Evolutionary conservation across 2,113 vertebrate species (phyloP), one percentile per base, ranked within the genome.

Genomic region (Leptobrachium ailaonicum): DNA sequence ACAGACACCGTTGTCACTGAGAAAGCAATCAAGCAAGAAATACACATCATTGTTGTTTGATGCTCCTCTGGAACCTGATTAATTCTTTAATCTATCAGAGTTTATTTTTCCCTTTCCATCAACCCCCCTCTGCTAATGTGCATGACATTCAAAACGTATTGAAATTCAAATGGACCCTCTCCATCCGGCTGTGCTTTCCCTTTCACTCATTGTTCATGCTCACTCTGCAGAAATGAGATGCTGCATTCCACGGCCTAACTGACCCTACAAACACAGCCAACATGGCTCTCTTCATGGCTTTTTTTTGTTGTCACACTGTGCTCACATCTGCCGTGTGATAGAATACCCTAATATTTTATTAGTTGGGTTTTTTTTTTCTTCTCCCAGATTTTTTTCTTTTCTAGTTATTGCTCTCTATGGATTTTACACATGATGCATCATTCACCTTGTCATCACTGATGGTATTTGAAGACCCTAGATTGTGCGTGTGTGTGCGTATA

Each of bases 211-310:
- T 81, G 79, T 81, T 75, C 66, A 50, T 50, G 66, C 72, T 81
- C 79, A 58, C 42, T 75, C 63, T 62, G 78, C 78, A 80, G 47
- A 80, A 80, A 80, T 73, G 63, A 80, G 71, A 56, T 73, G 63
- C 47, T 67, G 72, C 53, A 75, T 75, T 67, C 71, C 77, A 80
- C 47, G 77, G 77, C 72, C 72, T 68, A 60, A 69, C 53, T 81
- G 79, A 62, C 72, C 66, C 41, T 69, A 69, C 6, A 54, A 73
- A 74, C 66, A 56, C 56, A 9, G 63, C 71, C 58, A 58, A 45
- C 67, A 54, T 47, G 68, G 56, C 53, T 66, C 8, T 66, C 54
- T 54, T 58, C 42, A 20, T 66, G 4, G 4, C 4, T 50, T 50
- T 50, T 50, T 4, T 8, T 50, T 50, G 4, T 50, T 50, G 20